A percentile compares a stretch with the other conserved stretches of the same genome.
Conservation (phyloP, 2,113 vertebrate species). For the Muntiacus reevesi region DNA sequence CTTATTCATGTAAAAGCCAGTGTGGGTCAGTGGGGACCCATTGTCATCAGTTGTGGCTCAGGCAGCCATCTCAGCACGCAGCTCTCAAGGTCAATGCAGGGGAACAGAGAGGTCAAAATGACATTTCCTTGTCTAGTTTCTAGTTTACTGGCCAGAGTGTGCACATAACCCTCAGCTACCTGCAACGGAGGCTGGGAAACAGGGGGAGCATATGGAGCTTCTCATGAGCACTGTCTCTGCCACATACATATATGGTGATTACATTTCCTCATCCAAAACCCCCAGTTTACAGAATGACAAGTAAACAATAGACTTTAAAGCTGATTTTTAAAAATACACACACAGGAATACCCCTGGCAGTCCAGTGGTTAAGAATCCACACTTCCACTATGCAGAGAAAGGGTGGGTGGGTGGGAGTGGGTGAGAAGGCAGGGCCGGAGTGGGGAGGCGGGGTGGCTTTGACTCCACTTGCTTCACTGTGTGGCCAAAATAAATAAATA, state of each 20-base stretch:
- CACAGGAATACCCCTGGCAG: background rate
- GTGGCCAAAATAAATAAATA: background rate
- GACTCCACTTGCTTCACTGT: background rate
- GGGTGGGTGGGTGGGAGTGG: no score
- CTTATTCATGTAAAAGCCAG: background rate
- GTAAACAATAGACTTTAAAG: background rate
- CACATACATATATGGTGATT: background rate
- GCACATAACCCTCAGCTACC: background rate
- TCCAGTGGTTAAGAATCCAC: background rate
- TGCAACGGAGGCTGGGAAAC: background rate
- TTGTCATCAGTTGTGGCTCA: background rate
- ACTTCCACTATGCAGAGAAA: background rate
- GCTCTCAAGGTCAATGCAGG: background rate
- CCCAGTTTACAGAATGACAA: background rate
- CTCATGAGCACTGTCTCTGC: background rate
- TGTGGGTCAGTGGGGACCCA: background rate
- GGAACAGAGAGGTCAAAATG: background rate
- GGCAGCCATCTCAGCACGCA: background rate
- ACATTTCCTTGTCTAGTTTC: background rate
- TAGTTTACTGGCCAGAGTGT: background rate
- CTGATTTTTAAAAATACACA: background rate
- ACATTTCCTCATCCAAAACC: background rate
- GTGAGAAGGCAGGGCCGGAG: background rate
- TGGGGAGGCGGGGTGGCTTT: rapidly evolving
- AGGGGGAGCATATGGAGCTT: background rate